A percentile compares a stretch with the other conserved stretches of the same genome.
These are phyloP conservation scores for Oscarella lobularis DNA, from an alignment of 37 sponge, comb jelly and placozoan species.

Conservation along the genomic window DNA sequence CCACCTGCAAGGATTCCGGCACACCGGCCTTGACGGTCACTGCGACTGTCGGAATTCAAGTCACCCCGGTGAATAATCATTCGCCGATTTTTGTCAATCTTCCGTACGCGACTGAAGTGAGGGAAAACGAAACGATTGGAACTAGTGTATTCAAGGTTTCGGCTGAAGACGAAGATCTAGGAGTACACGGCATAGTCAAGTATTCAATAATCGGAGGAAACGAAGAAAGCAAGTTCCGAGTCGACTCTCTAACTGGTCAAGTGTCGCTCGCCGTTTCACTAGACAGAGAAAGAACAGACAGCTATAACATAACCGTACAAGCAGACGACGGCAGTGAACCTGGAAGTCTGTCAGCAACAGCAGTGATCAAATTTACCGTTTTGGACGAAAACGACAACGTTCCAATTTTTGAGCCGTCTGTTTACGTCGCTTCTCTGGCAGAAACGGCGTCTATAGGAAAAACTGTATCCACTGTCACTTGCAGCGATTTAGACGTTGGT, in stretches of 20 bases:
- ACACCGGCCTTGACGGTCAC: not conserved
- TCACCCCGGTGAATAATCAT: not conserved
- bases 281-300: slow-evolving; percentile 14
- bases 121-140: not conserved
- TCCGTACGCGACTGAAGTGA: not conserved
- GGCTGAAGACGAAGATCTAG: not conserved
- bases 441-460: slow-evolving; percentile 5
- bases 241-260: slow-evolving; percentile 22
- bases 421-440: slow-evolving; percentile 17
- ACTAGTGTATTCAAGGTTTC: not conserved
- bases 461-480: not conserved
- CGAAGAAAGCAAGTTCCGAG: slow-evolving; percentile 12
- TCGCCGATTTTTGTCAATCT: not conserved
- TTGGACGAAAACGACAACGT: not conserved
- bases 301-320: slow-evolving; percentile 18
- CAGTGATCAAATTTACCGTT: not conserved
- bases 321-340: slow-evolving; percentile 29
- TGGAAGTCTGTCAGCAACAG: not conserved
- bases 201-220: slow-evolving; percentile 39
- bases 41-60: not conserved
- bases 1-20: not conserved
- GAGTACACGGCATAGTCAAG: slow-evolving; percentile 10
- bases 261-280: not conserved
- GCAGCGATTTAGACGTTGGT: not conserved
- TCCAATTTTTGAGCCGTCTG: not conserved